Percentiles rank a stretch among this genome's conserved stretches.
phyloP scores from a whole-genome alignment of 1,140 invertebrate species.

The Bilobella aurantiaca region DNA sequence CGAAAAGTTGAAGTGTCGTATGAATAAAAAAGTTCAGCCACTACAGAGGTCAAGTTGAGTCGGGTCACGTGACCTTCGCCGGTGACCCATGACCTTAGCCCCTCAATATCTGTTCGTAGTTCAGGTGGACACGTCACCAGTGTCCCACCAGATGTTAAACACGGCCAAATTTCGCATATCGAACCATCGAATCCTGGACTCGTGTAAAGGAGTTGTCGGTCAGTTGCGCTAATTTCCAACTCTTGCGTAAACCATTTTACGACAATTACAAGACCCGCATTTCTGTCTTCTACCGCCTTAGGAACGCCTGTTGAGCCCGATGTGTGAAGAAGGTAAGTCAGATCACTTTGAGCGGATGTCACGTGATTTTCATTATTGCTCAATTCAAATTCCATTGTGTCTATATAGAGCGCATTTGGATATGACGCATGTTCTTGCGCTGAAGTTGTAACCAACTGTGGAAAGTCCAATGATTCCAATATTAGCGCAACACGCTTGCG shows the following conservation, averaged over 20 bases:
- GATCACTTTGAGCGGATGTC: neutral
- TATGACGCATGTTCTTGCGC: too few species aligned
- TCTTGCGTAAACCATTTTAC: neutral
- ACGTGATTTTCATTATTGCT: neutral
- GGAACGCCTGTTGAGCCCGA: neutral
- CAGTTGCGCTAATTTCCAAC: neutral
- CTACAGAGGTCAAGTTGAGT: neutral
- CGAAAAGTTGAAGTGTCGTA: neutral
- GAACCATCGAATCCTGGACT: neutral
- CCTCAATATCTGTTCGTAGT: neutral
- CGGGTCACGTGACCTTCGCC: neutral
- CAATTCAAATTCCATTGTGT: neutral
- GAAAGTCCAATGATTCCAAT: neutral
- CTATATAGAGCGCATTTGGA: neutral
- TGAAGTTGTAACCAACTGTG: neutral
- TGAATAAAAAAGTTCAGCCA: neutral
- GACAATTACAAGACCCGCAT: neutral
- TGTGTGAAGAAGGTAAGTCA: neutral
- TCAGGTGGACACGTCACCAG: neutral
- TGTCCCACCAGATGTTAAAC: neutral
- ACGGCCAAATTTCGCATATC: slow-evolving; percentile 1
- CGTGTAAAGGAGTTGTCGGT: neutral
- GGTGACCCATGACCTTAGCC: neutral
- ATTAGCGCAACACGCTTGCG: neutral
- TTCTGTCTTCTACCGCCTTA: neutral